Evolutionary conservation across 2,113 vertebrate species (phyloP).

Genomic region (Platichthys stellatus): DNA sequence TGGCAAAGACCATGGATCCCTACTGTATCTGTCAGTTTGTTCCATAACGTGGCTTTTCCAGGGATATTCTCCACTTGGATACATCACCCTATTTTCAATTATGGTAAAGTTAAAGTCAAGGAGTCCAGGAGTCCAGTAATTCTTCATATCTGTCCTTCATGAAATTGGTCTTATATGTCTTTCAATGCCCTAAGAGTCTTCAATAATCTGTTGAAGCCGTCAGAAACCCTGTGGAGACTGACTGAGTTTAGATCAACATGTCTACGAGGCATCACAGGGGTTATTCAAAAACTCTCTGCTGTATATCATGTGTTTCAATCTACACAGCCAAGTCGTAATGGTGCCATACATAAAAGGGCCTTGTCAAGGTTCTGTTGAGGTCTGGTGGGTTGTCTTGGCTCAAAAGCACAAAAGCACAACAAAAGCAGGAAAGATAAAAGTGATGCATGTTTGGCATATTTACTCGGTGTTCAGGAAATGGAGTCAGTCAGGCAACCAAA

Average conservation of each 20-base stretch:
- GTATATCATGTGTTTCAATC: not conserved
- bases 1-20: no score
- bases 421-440: not conserved
- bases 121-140: no score
- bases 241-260: not conserved
- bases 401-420: constrained; percentile 2
- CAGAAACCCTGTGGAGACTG: not conserved
- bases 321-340: not conserved
- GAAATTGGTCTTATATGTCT: no score
- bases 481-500: not conserved
- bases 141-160: no score
- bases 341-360: constrained; percentile 6
- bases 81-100: no score
- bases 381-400: not conserved
- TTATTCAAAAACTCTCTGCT: not conserved
- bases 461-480: not conserved
- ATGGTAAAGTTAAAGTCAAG: no score
- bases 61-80: no score
- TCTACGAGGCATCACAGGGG: not conserved
- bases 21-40: no score
- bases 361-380: not conserved
- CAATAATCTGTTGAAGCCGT: no score
- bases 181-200: no score
- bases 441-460: not conserved
- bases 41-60: no score